Percentiles rank a stretch among this genome's conserved stretches.
phyloP scores from a whole-genome alignment of 2,113 vertebrate species.

The Peucedramus taeniatus region DNA sequence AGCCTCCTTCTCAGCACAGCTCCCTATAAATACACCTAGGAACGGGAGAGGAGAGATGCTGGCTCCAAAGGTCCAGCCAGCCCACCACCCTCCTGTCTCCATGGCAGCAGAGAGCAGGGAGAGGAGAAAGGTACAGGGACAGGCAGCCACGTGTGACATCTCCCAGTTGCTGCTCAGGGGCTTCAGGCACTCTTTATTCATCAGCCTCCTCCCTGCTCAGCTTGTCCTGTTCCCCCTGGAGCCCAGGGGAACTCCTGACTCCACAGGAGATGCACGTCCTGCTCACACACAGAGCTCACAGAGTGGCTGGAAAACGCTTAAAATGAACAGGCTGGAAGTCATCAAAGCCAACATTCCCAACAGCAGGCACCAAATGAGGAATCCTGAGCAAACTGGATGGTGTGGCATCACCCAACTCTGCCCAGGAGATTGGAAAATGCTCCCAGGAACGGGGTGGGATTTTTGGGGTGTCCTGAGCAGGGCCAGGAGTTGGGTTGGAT shows the following conservation, averaged over 20 bases:
- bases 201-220: not conserved
- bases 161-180: not conserved
- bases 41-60: not conserved
- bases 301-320: not conserved
- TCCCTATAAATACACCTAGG: not conserved
- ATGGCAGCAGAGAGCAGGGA: not conserved
- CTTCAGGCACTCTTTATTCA: not conserved
- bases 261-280: not conserved
- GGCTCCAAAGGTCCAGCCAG: not conserved
- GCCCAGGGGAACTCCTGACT: not conserved
- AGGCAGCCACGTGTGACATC: not conserved
- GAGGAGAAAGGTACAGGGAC: not conserved
- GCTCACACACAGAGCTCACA: not conserved
- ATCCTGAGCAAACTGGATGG: not conserved
- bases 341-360: not conserved
- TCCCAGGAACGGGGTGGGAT: not conserved
- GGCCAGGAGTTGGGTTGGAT: not conserved
- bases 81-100: not conserved
- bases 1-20: not conserved
- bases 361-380: not conserved
- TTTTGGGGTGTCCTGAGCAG: not conserved
- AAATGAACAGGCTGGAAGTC: not conserved
- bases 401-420: not conserved
- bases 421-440: not conserved
- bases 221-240: not conserved